phyloP scores from a whole-genome alignment of 53 echinoderm and acorn worm species.

The Hippasteria phrygiana region DNA sequence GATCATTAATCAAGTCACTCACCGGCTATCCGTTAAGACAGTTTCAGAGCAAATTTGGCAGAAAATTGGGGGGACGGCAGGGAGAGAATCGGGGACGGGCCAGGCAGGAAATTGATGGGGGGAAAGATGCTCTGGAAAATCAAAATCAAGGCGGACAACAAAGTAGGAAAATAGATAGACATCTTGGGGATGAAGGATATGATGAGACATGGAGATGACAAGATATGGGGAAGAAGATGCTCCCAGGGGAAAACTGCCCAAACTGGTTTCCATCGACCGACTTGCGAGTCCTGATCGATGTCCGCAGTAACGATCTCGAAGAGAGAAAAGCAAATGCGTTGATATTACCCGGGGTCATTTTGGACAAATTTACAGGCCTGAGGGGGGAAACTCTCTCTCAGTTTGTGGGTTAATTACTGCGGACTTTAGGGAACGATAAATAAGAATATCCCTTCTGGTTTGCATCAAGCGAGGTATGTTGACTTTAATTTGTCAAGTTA shows the following conservation, averaged over 20 bases:
- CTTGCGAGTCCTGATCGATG: neutral
- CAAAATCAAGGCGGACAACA: too few species aligned
- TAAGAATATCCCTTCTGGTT: neutral
- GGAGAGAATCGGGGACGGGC: neutral
- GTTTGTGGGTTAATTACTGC: slow-evolving; percentile 41
- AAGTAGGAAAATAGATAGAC: neutral
- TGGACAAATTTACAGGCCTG: slow-evolving; percentile 13
- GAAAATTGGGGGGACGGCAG: slow-evolving; percentile 16
- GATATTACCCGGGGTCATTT: slow-evolving; percentile 34
- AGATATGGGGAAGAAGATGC: neutral
- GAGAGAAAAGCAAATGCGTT: neutral
- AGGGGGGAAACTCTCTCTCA: neutral
- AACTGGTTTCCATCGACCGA: slow-evolving; percentile 48
- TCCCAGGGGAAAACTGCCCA: slow-evolving; percentile 18
- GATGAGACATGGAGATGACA: slow-evolving; percentile 25
- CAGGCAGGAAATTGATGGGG: neutral
- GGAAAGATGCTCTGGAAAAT: too few species aligned
- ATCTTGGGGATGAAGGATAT: slow-evolving; percentile 5
- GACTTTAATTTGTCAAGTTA: slow-evolving; percentile 12
- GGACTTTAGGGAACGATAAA: neutral
- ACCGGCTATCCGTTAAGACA: neutral
- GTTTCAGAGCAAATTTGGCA: slow-evolving; percentile 41
- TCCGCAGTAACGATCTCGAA: neutral
- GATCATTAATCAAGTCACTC: slow-evolving; percentile 33
- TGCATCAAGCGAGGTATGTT: neutral